phyloP scores from a whole-genome alignment of 2,888 invertebrate species.

The Glaucopsyche alexis region DNA sequence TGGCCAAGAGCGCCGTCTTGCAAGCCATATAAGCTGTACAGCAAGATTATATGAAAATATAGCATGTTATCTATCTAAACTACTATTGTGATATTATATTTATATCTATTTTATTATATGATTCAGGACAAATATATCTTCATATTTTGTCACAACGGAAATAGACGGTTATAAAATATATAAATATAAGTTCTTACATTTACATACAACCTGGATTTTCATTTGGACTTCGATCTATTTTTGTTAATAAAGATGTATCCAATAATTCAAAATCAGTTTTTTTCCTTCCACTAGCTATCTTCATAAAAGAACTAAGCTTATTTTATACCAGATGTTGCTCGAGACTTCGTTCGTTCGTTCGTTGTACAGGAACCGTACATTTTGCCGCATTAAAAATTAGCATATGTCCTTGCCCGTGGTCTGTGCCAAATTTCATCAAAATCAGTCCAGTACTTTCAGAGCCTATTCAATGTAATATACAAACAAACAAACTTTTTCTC shows the following conservation, averaged over 20 bases:
- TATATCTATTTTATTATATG: slow-evolving; percentile 29
- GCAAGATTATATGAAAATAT: slow-evolving; percentile 27
- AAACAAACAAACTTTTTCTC: too few species aligned
- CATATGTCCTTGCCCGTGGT: too few species aligned
- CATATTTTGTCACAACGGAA: slow-evolving; percentile 25
- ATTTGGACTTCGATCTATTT: slow-evolving; percentile 47
- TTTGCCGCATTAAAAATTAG: too few species aligned
- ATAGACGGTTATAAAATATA: slow-evolving; percentile 46
- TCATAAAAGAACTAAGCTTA: too few species aligned
- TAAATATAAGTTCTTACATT: slow-evolving; percentile 62
- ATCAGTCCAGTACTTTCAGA: too few species aligned
- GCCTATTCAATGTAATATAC: too few species aligned
- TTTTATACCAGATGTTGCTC: too few species aligned
- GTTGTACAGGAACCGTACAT: too few species aligned
- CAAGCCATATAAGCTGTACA: slow-evolving; percentile 39
- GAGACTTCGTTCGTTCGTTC: too few species aligned
- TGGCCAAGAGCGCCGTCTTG: slow-evolving; percentile 47
- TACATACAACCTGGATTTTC: slow-evolving; percentile 59
- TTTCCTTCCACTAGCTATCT: neutral
- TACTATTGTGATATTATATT: slow-evolving; percentile 25
- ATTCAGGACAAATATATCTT: slow-evolving; percentile 5
- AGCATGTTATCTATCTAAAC: slow-evolving; percentile 32
- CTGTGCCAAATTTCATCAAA: too few species aligned
- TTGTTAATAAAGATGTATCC: slow-evolving; percentile 69
- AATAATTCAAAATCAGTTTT: slow-evolving; percentile 24